Base-by-base conservation (phyloP, 1,140 invertebrate genomes). In the Brachionus plicatilis region DNA sequence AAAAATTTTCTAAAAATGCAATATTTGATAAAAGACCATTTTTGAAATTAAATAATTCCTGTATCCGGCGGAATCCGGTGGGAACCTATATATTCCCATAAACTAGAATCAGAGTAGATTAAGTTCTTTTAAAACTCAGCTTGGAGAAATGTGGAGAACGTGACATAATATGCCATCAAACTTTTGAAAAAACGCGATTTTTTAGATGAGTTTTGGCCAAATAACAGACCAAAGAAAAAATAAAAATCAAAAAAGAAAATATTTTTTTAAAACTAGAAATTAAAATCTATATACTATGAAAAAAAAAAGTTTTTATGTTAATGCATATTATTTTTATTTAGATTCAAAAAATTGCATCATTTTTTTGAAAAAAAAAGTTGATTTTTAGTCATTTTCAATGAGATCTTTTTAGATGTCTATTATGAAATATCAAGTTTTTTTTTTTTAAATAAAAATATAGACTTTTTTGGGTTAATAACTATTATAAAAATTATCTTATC, bases 61-160 rank as follows among this genome's bases (percentile, higher is more conserved):
- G n/a, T n/a, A n/a, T n/a, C n/a, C n/a, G 0, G 2, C 56, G 8
- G 56, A 9, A 65, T 65, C 56, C 56, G 56, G 56, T 20, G 17
- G 56, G 56, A 65, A 65, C 17, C 56, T 27, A 24, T 65, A 65
- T 65, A 65, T 65, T 65, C 24, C 8, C 56, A 65, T 17, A 65
- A 65, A 65, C 56, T 65, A 27, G 56, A 65, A 65, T 65, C 56
- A 65, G 56, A 65, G 56, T 65, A 65, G 56, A 65, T 65, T 65
- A 65, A 24, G 8, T 20, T 65, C 24, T 24, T 65, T 24, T 24
- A 27, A 24, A 27, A 65, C 56, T 65, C 17, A 65, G 56, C 56
- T 20, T 65, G 56, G 56, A 65, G 24, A 20, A 65, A 20, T 20
- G 56, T 65, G 56, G 17, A 65, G 24, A 20, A 65, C 24, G 56